Evolutionary conservation across 37 sponge, comb jelly and placozoan species (phyloP).

Genomic region (Spongilla lacustris): DNA sequence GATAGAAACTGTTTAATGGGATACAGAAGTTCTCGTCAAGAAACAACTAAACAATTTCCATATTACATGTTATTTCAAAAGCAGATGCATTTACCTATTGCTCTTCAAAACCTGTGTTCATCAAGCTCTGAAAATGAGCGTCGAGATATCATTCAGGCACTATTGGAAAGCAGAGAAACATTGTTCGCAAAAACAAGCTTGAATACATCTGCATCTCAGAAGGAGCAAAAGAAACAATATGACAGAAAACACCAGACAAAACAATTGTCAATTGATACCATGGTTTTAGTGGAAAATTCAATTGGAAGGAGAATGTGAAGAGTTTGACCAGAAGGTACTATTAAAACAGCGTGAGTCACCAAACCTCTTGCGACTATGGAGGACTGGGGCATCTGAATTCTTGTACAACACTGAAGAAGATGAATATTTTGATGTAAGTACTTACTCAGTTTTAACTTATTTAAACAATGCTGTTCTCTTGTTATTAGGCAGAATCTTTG

Average conservation of each 20-base stretch:
- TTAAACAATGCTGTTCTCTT: neutral
- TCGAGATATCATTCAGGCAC: conserved; percentile 2
- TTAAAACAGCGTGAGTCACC: neutral
- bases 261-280: conserved; percentile 2
- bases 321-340: neutral
- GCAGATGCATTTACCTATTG: conserved; percentile 42
- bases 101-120: neutral
- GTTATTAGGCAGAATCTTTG: neutral
- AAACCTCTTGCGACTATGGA: neutral
- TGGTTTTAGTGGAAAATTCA: conserved; percentile 51
- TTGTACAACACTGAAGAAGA: neutral
- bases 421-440: neutral
- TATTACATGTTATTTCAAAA: conserved; percentile 30
- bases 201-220: conserved; percentile 32
- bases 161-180: conserved; percentile 10
- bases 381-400: neutral
- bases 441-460: neutral
- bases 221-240: too few species aligned
- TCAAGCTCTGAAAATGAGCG: neutral
- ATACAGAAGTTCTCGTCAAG: conserved; percentile 25
- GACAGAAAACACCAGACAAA: conserved; percentile 12
- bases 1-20: conserved; percentile 43
- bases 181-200: conserved; percentile 1
- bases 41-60: conserved; percentile 25
- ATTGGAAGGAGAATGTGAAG: neutral